Base-by-base conservation (phyloP, 37 sponge, comb jelly and placozoan species). In the Diacarnus erythraeanus region DNA sequence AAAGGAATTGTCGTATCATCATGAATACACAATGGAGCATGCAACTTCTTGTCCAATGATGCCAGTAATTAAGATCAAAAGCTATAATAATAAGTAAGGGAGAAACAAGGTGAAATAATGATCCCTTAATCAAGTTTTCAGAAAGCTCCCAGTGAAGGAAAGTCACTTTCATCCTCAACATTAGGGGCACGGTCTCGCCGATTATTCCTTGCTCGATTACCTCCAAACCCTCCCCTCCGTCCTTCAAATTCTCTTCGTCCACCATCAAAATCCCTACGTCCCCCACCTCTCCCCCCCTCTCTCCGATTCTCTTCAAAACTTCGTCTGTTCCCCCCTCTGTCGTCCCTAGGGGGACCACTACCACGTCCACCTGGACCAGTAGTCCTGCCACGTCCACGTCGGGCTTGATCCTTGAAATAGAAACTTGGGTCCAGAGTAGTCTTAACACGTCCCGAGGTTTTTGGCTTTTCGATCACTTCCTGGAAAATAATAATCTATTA, bases 401-500 rank as follows among this genome's bases (percentile, higher is more conserved):
- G 44, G 20, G 80, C 39, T 2, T 80, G 65, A 5, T 83, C 83
- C 57, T 92, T 87, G 35, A 74, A 78, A 69, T 76, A 87, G 69
- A 83, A 84, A 40, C 58, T 82, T 27, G 76, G 34, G 23, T 88
- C 75, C 30, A 82, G 43, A 18, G 78, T 78, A 0, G 78, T 84
- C 47, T 83, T 74, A 30, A 80, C 65, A 0, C 94, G 76, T 40
- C 87, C 94, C 74, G 87, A 93, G 0, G 90, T 89, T 75, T 93
- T 86, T 8, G 71, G 68, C 66, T 89, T 89, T 77, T 86, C 90
- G 83, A 89, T 82, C 43, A 89, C 87, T 65, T 89, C 89, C 94
- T 89, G 69, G 22, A 60, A 60, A 60, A 60, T 25, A 60, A 20
- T 60, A 17, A 17, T n/a, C 23, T 26, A 60, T 60, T 26, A 6